phyloP scores from a whole-genome alignment of 2,113 vertebrate genomes.

The Tupaia chinensis region DNA sequence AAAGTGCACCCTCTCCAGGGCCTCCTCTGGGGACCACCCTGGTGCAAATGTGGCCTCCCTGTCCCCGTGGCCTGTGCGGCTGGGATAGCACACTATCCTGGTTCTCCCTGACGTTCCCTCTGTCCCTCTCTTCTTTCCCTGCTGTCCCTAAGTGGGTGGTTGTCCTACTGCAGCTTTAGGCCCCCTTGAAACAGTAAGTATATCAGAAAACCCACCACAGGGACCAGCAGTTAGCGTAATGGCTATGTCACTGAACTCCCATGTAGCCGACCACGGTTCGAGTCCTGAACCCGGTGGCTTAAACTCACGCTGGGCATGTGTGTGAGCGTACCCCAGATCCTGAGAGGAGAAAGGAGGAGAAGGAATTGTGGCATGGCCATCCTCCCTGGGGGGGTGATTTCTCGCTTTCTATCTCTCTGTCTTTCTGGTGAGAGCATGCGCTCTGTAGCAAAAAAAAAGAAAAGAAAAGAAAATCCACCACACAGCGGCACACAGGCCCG shows the following conservation, averaged over 20 bases:
- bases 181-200: neutral
- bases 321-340: no score
- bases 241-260: no score
- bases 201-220: neutral
- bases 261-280: no score
- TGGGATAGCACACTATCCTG: no score
- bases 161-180: rapidly evolving
- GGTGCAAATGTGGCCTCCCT: neutral
- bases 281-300: neutral
- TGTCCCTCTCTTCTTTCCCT: neutral
- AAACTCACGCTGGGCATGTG: neutral
- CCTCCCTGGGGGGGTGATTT: no score
- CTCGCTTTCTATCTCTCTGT: no score
- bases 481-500: neutral
- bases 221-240: no score
- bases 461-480: no score
- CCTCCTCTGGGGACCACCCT: neutral
- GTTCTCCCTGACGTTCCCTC: neutral
- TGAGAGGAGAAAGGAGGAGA: no score
- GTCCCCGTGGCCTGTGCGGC: neutral
- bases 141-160: neutral
- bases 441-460: no score
- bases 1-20: rapidly evolving
- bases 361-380: no score
- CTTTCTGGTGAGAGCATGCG: no score